Percentiles rank a stretch among this genome's conserved stretches.
Conservation (phyloP, 2,113 vertebrate species). For the Amia ocellicauda region DNA sequence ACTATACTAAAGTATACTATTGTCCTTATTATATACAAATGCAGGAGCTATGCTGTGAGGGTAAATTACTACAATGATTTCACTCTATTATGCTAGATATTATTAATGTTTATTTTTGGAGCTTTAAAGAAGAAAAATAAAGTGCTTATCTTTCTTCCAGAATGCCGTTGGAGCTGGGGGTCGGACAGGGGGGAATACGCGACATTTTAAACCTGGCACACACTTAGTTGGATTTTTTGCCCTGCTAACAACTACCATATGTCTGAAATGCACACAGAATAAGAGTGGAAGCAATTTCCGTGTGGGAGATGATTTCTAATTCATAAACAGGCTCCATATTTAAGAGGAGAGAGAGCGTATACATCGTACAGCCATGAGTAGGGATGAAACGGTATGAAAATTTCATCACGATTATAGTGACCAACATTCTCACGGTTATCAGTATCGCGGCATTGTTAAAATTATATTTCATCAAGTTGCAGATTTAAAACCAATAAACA, state of each 20-base stretch:
- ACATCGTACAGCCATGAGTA: background rate
- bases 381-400: no score
- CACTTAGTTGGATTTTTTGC: slow-evolving; percentile 41
- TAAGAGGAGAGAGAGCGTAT: background rate
- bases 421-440: no score
- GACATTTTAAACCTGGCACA: slow-evolving; percentile 24
- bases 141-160: no score
- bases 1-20: slow-evolving; percentile 38
- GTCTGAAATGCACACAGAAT: slow-evolving; percentile 43
- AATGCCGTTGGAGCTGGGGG: no score
- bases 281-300: slow-evolving; percentile 28
- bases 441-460: no score
- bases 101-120: no score
- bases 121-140: no score
- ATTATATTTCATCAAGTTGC: no score
- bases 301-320: slow-evolving; percentile 6
- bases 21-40: slow-evolving; percentile 34
- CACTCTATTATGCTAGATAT: no score
- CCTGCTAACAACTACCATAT: slow-evolving; percentile 53
- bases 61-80: no score
- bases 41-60: background rate
- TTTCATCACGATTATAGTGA: background rate
- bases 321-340: slow-evolving; percentile 10
- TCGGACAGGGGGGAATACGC: background rate
- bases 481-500: no score